Conservation (phyloP, 2,888 invertebrate species). For the Pollenia griseotomentosa region DNA sequence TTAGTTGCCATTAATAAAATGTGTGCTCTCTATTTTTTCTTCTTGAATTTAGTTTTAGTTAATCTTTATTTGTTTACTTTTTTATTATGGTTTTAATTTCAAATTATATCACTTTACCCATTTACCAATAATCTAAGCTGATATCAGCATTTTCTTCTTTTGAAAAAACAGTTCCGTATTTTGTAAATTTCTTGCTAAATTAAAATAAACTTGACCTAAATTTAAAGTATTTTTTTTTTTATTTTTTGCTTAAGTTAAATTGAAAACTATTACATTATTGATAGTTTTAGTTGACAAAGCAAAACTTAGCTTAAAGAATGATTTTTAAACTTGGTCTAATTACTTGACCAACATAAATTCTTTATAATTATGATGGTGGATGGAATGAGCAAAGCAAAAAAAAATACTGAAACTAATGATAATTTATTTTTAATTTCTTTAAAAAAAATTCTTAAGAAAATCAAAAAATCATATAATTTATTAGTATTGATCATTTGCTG, state of each 20-base stretch:
- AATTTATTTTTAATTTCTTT: slow-evolving; percentile 71
- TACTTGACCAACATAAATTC: slow-evolving; percentile 68
- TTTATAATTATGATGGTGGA: slow-evolving; percentile 56
- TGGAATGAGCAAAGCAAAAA: slow-evolving; percentile 21
- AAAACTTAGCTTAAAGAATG: slow-evolving; percentile 5
- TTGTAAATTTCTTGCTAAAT: slow-evolving; percentile 40
- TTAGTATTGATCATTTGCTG: slow-evolving; percentile 69
- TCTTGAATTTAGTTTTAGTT: not conserved
- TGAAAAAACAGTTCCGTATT: slow-evolving; percentile 51
- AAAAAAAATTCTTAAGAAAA: slow-evolving; percentile 65
- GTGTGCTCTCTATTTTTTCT: not conserved
- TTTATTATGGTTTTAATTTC: not conserved
- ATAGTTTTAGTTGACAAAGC: slow-evolving; percentile 53
- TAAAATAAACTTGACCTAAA: slow-evolving; percentile 70
- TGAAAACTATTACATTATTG: slow-evolving; percentile 53
- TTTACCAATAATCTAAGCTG: slow-evolving; percentile 41
- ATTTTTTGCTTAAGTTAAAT: not conserved
- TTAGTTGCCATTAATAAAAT: not conserved
- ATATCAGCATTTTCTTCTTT: slow-evolving; percentile 45
- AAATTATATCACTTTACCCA: slow-evolving; percentile 54
- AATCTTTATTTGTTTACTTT: slow-evolving; percentile 17
- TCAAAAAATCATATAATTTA: slow-evolving; percentile 67
- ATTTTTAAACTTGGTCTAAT: slow-evolving; percentile 70
- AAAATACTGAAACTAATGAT: slow-evolving; percentile 61
- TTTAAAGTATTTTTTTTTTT: slow-evolving; percentile 14